Evolutionary conservation across 2,113 vertebrate species (phyloP).

Genomic region (Scalopus aquaticus): DNA sequence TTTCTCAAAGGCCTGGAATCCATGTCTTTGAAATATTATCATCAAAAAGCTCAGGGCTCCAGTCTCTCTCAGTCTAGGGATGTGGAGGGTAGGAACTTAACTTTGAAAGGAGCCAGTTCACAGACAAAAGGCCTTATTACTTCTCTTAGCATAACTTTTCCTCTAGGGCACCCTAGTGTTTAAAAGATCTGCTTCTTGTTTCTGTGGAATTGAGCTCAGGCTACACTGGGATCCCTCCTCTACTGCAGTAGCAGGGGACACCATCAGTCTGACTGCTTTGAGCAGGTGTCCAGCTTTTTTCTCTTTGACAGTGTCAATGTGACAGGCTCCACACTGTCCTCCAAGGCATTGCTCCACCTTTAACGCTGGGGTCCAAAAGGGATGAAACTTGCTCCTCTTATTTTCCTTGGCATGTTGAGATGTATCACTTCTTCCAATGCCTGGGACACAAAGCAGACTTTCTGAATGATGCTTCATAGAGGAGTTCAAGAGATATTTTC

Average conservation of each 20-base stretch:
- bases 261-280: not conserved
- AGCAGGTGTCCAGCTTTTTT: not conserved
- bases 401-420: not conserved
- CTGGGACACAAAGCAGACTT: not conserved
- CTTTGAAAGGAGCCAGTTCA: not conserved
- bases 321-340: not conserved
- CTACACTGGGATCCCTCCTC: not conserved
- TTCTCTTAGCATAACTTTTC: not conserved
- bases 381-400: not conserved
- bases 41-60: not conserved
- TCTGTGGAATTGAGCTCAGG: not conserved
- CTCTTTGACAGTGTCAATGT: not conserved
- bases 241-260: not conserved
- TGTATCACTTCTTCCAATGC: not conserved
- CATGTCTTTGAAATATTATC: not conserved
- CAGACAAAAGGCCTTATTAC: too few species aligned
- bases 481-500: not conserved
- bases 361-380: not conserved
- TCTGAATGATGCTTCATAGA: not conserved
- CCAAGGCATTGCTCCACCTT: not conserved
- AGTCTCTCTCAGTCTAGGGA: not conserved
- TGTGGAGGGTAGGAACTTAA: not conserved
- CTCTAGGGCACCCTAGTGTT: not conserved
- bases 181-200: not conserved
- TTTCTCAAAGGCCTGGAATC: not conserved